Percentiles rank a stretch among this genome's conserved stretches.
Conservation (phyloP, 2,888 invertebrate species). For the Lithodes maja region DNA sequence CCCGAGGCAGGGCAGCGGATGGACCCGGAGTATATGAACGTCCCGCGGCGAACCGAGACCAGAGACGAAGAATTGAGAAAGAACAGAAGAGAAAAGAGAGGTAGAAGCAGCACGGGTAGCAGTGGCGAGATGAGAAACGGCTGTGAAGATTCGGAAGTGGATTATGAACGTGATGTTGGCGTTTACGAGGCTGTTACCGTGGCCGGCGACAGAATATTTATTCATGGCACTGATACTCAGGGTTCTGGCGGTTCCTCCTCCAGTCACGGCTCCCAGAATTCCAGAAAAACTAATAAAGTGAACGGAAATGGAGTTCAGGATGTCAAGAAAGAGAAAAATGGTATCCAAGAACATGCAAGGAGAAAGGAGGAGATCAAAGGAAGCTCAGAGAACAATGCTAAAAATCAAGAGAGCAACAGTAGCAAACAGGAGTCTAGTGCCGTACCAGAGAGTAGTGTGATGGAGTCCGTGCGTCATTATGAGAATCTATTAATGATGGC, state of each 20-base stretch:
- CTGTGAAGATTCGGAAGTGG: constrained; percentile 56
- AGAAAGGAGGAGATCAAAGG: not conserved
- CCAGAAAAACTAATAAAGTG: not conserved
- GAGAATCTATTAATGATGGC: constrained; percentile 67
- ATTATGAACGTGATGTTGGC: constrained; percentile 68
- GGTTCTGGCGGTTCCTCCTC: constrained; percentile 56
- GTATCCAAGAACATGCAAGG: not conserved
- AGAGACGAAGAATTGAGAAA: not conserved
- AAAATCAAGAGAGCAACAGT: not conserved
- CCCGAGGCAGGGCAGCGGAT: constrained; percentile 61
- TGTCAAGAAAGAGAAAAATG: not conserved
- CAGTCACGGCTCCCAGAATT: constrained; percentile 37
- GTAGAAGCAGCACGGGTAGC: not conserved
- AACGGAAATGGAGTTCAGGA: not conserved
- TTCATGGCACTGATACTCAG: constrained; percentile 59
- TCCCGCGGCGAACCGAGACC: constrained; percentile 35
- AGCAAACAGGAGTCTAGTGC: not conserved
- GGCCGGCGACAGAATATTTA: constrained; percentile 67
- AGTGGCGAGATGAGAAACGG: constrained; percentile 47
- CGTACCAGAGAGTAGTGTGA: constrained; percentile 48
- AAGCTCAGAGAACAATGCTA: not conserved
- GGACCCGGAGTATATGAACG: constrained; percentile 68
- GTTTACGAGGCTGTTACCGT: constrained; percentile 70
- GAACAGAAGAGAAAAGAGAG: constrained; percentile 20
- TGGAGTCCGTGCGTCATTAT: constrained; percentile 67